Conservation (phyloP, 2,888 invertebrate genomes). For the Leptinotarsa peninsularis region DNA sequence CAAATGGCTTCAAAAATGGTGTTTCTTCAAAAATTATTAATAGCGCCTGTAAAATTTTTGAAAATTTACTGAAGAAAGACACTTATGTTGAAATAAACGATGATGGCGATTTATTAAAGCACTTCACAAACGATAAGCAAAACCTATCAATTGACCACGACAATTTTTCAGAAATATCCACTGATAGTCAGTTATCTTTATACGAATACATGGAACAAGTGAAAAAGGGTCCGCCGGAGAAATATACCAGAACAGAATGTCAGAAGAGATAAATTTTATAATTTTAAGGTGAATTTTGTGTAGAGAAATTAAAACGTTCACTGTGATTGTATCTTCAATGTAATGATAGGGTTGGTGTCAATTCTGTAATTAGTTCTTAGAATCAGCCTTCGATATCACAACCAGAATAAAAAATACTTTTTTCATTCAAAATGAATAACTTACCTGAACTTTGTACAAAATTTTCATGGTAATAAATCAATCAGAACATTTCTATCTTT, state of each 20-base stretch:
- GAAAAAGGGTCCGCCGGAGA: slow-evolving; percentile 43
- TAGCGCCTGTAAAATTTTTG: slow-evolving; percentile 56
- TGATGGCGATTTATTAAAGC: slow-evolving; percentile 49
- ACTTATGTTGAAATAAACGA: slow-evolving; percentile 46
- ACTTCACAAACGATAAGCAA: slow-evolving; percentile 35
- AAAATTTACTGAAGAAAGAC: slow-evolving; percentile 54
- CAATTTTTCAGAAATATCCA: slow-evolving; percentile 17
- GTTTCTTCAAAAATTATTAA: slow-evolving; percentile 40
- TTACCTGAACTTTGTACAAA: slow-evolving; percentile 15
- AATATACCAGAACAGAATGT: slow-evolving; percentile 42
- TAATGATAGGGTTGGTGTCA: slow-evolving; percentile 5
- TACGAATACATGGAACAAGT: slow-evolving; percentile 60
- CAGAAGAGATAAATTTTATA: slow-evolving; percentile 39
- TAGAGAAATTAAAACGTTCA: slow-evolving; percentile 41
- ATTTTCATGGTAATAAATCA: slow-evolving; percentile 7
- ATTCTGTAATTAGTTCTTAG: slow-evolving; percentile 19
- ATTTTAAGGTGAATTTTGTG: slow-evolving; percentile 34
- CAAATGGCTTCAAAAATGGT: slow-evolving; percentile 45
- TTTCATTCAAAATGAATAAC: background rate
- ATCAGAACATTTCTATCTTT: background rate
- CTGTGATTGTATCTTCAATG: slow-evolving; percentile 33
- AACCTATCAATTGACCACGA: background rate
- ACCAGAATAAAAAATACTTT: background rate
- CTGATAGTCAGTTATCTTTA: slow-evolving; percentile 43
- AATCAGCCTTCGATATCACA: slow-evolving; percentile 8